These are phyloP conservation scores for Cephalotes varians DNA, from an alignment of 2,888 invertebrate species.

Conservation along the genomic window DNA sequence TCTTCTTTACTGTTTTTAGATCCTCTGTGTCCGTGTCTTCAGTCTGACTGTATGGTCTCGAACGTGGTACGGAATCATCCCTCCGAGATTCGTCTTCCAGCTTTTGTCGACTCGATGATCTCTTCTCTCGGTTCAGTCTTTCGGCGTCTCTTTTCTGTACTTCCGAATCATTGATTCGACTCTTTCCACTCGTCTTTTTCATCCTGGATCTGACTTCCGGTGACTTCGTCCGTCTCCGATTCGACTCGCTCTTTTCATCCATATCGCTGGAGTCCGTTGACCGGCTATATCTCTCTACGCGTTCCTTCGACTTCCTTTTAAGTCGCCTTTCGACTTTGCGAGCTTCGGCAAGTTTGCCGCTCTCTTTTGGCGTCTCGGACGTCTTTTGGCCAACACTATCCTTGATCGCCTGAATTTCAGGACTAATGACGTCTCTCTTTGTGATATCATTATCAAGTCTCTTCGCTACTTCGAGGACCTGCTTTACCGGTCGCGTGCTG, in stretches of 20 bases:
- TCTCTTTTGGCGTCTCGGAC: slow-evolving; percentile 47
- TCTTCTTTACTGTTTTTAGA: slow-evolving; percentile 85
- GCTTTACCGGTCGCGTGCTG: slow-evolving; percentile 52
- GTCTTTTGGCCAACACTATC: slow-evolving; percentile 30
- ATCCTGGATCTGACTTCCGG: slow-evolving; percentile 69
- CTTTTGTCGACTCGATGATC: slow-evolving; percentile 51
- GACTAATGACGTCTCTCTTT: neutral
- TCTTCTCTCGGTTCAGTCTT: slow-evolving; percentile 56
- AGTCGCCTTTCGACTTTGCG: slow-evolving; percentile 63
- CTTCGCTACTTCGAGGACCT: slow-evolving; percentile 41
- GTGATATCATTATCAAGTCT: slow-evolving; percentile 53
- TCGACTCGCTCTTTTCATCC: slow-evolving; percentile 65
- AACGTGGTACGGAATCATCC: slow-evolving; percentile 50
- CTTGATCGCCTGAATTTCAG: neutral
- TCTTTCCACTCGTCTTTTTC: slow-evolving; percentile 61
- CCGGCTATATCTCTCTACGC: slow-evolving; percentile 67
- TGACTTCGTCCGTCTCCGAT: slow-evolving; percentile 70
- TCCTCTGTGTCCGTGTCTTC: slow-evolving; percentile 79
- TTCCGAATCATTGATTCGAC: slow-evolving; percentile 63
- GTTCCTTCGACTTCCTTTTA: slow-evolving; percentile 73
- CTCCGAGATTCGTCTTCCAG: slow-evolving; percentile 56
- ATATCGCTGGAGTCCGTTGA: slow-evolving; percentile 79
- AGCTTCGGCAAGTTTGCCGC: slow-evolving; percentile 25
- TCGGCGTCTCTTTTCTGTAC: slow-evolving; percentile 48
- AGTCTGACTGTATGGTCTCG: slow-evolving; percentile 35